These are phyloP conservation scores for Amblyteles armatorius DNA, from an alignment of 2,888 invertebrate genomes.

Conservation along the genomic window DNA sequence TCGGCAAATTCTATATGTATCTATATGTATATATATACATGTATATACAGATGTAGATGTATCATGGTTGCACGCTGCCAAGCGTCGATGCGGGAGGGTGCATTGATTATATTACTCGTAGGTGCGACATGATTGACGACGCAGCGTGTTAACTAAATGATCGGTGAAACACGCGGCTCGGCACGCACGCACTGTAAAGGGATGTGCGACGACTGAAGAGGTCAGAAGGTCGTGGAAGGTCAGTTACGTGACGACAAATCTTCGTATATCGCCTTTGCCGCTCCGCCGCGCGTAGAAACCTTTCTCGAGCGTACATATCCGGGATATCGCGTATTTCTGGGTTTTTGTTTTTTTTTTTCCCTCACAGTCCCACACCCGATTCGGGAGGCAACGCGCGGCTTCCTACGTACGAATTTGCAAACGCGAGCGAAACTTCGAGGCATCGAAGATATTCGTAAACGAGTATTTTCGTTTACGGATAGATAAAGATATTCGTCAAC, in stretches of 20 bases:
- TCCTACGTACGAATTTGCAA: neutral
- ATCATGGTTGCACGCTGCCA: neutral
- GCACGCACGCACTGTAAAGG: conserved; percentile 24
- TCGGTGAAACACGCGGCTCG: conserved; percentile 29
- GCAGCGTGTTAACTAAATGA: conserved; percentile 39
- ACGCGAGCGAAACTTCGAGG: neutral
- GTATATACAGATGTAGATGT: neutral
- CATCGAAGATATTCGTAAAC: neutral
- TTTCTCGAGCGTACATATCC: conserved; percentile 10
- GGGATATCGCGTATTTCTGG: neutral
- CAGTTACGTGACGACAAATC: conserved; percentile 61
- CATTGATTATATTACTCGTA: conserved; percentile 46
- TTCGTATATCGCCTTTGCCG: conserved; percentile 6
- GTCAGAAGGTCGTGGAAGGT: conserved; percentile 67
- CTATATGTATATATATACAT: too few relatives aligned
- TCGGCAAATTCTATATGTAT: too few relatives aligned
- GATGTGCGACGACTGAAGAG: conserved; percentile 40
- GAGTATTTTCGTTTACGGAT: too few relatives aligned
- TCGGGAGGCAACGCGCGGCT: neutral
- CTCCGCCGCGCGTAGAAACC: conserved; percentile 2
- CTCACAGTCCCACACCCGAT: conserved; percentile 1
- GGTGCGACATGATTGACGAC: conserved; percentile 55
- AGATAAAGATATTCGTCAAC: neutral
- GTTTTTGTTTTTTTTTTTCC: neutral
- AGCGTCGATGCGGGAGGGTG: neutral